Evolutionary conservation across 1,140 invertebrate genomes (phyloP).

Genomic region (Gryon sp.): DNA sequence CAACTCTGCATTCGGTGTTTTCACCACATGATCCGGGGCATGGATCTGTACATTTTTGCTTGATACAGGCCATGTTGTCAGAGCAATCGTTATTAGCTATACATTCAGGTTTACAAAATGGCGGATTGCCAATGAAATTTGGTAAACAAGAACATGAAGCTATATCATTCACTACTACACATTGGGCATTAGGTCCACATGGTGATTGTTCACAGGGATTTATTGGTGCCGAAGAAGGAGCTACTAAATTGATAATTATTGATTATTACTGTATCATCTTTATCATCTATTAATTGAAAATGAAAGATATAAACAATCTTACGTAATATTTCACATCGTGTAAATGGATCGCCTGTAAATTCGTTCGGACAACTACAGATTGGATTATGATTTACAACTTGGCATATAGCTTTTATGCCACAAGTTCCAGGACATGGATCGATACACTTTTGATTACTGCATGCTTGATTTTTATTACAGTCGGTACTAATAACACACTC

Average conservation of each 20-base stretch:
- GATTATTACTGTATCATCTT: no score
- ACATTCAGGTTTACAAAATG: slow-evolving; percentile 85
- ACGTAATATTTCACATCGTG: slow-evolving; percentile 65
- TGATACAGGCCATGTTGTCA: slow-evolving; percentile 83
- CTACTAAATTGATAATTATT: no score
- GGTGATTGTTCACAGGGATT: slow-evolving; percentile 82
- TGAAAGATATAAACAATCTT: slow-evolving; percentile 33
- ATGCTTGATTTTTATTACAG: slow-evolving; percentile 82
- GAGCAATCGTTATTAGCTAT: slow-evolving; percentile 84
- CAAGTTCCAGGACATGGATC: slow-evolving; percentile 84
- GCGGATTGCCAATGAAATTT: slow-evolving; percentile 84
- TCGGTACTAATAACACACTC: slow-evolving; percentile 85
- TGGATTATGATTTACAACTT: slow-evolving; percentile 76
- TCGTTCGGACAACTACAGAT: slow-evolving; percentile 72
- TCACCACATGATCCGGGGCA: slow-evolving; percentile 86
- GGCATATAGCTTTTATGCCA: slow-evolving; percentile 81
- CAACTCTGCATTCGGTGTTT: slow-evolving; percentile 82
- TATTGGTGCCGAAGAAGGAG: no score
- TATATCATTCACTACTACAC: slow-evolving; percentile 82
- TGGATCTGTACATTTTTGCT: slow-evolving; percentile 86
- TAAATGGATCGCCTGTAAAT: slow-evolving; percentile 74
- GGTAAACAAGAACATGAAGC: slow-evolving; percentile 85
- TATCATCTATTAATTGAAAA: no score
- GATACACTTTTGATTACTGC: slow-evolving; percentile 83
- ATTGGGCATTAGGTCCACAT: slow-evolving; percentile 85